These are phyloP conservation scores for Apodemus agrarius DNA, from an alignment of 2,797 vertebrate genomes.

Conservation along the genomic window DNA sequence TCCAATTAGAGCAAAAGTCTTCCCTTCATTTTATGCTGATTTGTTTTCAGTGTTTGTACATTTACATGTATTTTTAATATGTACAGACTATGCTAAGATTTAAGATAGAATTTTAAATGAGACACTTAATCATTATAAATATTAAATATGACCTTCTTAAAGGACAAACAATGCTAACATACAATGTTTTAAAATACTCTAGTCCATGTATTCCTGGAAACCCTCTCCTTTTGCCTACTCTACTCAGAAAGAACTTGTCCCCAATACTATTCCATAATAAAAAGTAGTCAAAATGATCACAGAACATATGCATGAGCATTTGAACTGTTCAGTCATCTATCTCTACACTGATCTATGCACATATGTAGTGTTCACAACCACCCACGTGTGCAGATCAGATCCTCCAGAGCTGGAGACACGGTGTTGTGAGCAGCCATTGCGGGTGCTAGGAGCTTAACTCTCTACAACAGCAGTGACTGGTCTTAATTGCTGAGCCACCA, in stretches of 20 bases:
- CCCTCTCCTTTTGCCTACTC: not conserved
- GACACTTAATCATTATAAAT: not conserved
- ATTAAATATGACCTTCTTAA: slow-evolving; percentile 23
- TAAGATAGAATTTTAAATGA: not conserved
- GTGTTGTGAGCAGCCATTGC: not conserved
- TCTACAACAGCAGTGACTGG: not conserved
- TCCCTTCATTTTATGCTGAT: slow-evolving; percentile 7
- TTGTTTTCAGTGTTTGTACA: not conserved
- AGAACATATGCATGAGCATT: not conserved
- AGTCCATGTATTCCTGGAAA: not conserved
- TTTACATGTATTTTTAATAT: not conserved
- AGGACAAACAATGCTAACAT: not conserved
- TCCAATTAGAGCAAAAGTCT: not conserved
- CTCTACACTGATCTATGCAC: not conserved
- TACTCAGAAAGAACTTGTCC: slow-evolving; percentile 29
- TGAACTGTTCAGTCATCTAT: slow-evolving; percentile 4
- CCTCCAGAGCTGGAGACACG: too few species aligned
- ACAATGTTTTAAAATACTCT: slow-evolving; percentile 27
- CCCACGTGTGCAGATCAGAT: not conserved
- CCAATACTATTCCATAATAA: not conserved
- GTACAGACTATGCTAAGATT: not conserved
- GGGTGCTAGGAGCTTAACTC: not conserved
- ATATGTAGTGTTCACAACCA: too few species aligned
- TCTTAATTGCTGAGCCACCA: not conserved
- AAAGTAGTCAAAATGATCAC: not conserved